Evolutionary conservation across 2,113 vertebrate species (phyloP).

Genomic region (Tursiops truncatus): DNA sequence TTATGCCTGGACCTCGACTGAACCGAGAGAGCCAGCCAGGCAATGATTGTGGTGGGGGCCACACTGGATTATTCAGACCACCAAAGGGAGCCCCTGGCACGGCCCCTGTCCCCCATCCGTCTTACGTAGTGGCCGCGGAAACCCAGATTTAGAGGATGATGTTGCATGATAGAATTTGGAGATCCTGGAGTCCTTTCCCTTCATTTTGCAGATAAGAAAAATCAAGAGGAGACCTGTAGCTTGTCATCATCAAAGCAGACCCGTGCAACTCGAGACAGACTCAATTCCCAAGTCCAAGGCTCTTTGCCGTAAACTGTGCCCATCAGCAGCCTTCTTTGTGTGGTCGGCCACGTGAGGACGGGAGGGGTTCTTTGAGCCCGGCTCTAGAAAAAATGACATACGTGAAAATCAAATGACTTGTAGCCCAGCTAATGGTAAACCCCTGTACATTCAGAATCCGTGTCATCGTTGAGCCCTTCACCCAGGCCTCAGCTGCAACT

Average conservation of each 20-base stretch:
- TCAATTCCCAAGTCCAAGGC: neutral
- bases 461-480: fast-evolving
- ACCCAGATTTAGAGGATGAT: neutral
- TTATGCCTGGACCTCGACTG: constrained; percentile 68
- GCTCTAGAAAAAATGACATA: neutral
- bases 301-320: fast-evolving
- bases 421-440: neutral
- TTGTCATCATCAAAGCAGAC: neutral
- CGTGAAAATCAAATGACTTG: neutral
- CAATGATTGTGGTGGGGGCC: neutral
- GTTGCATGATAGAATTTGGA: fast-evolving
- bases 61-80: constrained; percentile 59
- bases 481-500: neutral
- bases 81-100: constrained; percentile 1
- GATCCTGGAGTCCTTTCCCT: neutral
- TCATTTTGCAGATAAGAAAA: neutral
- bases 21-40: constrained; percentile 54
- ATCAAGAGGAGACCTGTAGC: neutral
- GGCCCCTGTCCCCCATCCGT: fast-evolving
- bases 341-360: neutral
- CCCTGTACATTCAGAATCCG: neutral
- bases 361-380: too few species aligned
- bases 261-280: neutral
- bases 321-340: neutral
- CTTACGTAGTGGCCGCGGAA: neutral